phyloP scores from a whole-genome alignment of 2,888 invertebrate species.

The Plebejus melissa region DNA sequence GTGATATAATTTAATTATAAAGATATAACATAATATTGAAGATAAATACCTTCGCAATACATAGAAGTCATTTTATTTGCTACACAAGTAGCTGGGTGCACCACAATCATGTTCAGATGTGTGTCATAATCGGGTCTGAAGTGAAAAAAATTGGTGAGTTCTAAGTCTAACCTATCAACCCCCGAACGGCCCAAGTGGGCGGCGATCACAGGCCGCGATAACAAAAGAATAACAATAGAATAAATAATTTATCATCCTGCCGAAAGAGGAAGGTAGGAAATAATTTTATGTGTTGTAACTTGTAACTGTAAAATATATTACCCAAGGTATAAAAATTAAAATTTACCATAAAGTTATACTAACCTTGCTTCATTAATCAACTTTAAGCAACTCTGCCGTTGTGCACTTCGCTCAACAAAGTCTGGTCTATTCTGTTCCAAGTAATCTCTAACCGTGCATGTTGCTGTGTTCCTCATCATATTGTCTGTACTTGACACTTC shows the following conservation, averaged over 20 bases:
- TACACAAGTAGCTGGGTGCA: slow-evolving; percentile 55
- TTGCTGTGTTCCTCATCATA: slow-evolving; percentile 47
- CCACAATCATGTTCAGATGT: slow-evolving; percentile 63
- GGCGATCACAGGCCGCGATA: too few species aligned
- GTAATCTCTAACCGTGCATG: slow-evolving; percentile 82
- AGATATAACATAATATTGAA: neutral
- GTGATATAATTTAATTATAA: neutral
- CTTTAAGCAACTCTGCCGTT: slow-evolving; percentile 61
- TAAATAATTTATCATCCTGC: too few species aligned
- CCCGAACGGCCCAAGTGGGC: too few species aligned
- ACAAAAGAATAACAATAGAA: too few species aligned
- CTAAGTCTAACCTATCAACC: neutral
- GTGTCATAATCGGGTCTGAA: slow-evolving; percentile 52
- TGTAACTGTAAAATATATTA: too few species aligned
- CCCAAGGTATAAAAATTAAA: too few species aligned
- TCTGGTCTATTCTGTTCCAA: slow-evolving; percentile 84
- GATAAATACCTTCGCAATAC: slow-evolving; percentile 55
- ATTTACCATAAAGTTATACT: slow-evolving; percentile 35
- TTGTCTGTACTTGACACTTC: slow-evolving; percentile 61
- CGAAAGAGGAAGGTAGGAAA: too few species aligned
- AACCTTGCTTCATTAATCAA: slow-evolving; percentile 62
- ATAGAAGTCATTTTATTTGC: slow-evolving; percentile 46
- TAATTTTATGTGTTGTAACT: too few species aligned
- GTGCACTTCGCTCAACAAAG: slow-evolving; percentile 75
- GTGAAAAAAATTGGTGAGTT: slow-evolving; percentile 66